A percentile compares a stretch with the other conserved stretches of the same genome.
Evolutionary conservation across 2,113 vertebrate genomes (phyloP).

Genomic region (Hypomesus transpacificus): DNA sequence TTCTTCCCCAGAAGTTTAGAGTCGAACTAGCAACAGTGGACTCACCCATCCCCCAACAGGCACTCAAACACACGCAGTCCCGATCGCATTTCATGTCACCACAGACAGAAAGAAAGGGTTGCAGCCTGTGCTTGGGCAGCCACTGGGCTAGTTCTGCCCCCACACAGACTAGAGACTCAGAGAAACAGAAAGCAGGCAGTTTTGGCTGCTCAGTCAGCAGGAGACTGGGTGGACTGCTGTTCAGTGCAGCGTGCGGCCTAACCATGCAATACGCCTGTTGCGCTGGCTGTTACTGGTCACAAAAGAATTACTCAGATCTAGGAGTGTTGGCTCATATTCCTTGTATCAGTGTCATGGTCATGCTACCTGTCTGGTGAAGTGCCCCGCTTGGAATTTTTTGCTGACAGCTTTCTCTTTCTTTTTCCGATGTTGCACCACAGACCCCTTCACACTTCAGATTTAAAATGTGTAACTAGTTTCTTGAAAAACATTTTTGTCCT

Average conservation of each 20-base stretch:
- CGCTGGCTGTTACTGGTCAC: constrained; percentile 33
- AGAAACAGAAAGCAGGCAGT: constrained; percentile 70
- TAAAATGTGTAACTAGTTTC: too few species aligned
- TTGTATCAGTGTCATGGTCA: too few species aligned
- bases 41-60: constrained; percentile 52
- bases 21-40: constrained; percentile 9
- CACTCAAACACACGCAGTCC: constrained; percentile 36
- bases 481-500: too few species aligned
- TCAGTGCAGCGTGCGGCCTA: constrained; percentile 50
- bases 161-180: constrained; percentile 38
- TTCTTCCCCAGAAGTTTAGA: background rate
- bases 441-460: too few species aligned
- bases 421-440: too few species aligned
- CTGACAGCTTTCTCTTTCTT: too few species aligned
- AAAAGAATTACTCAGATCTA: constrained; percentile 41
- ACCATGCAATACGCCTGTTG: constrained; percentile 55
- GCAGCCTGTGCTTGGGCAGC: constrained; percentile 59
- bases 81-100: constrained; percentile 71
- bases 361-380: too few species aligned
- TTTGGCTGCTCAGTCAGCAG: constrained; percentile 71
- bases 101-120: constrained; percentile 67
- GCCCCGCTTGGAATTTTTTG: too few species aligned
- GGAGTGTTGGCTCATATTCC: background rate
- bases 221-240: constrained; percentile 51
- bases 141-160: constrained; percentile 50